Base-by-base conservation (phyloP, 2,113 vertebrate species). In the Etia nguti region DNA sequence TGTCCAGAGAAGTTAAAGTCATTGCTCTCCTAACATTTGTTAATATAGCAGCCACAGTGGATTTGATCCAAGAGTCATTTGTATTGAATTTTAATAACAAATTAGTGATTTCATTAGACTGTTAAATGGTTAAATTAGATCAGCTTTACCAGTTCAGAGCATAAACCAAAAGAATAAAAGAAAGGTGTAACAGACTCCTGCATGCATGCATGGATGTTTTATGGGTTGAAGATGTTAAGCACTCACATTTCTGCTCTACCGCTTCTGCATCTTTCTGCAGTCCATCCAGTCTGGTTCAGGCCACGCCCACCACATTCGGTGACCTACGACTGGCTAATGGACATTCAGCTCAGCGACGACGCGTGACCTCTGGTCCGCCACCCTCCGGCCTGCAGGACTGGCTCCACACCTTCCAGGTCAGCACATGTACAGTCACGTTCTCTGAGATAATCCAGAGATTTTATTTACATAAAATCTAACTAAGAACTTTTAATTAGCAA, bases 331-430 rank as follows among this genome's bases (percentile, higher is more conserved):
- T 98, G 90, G 98, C 98, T 96, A 99, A 98, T 77, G 98, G 98
- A 65, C 98, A 97, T 90, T 98, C 98, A 10, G 98, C 98, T 79
- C 98, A 99, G 31, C 96, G 98, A 26, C 97, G 98, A 18, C 96
- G 97, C 24, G 98, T 99, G 82, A 98, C 97, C 83, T 98, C 97
- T 3, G 97, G 98, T 60, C 98, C 98, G 26, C 98, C 98, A 1
- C 99, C 99, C 0, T 96, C 97, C 0, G 98, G 98, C 89, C 97
- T 99, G 62, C 98, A 99, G 93, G 98, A 99, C 88, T 99, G 99
- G 99, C 97, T 99, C 80, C 98, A 97, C 56, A 98, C 97, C 92
- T 99, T 99, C 93, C 98, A 99, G 99, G 99, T 99, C 80, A 96
- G 80, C 38, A 80, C 12, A 0, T 1, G 5, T 57, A 26, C 50